Evolutionary conservation across 2,888 invertebrate species (phyloP), one percentile per base, ranked within the genome.

Genomic region (Hoplodrina ambigua): DNA sequence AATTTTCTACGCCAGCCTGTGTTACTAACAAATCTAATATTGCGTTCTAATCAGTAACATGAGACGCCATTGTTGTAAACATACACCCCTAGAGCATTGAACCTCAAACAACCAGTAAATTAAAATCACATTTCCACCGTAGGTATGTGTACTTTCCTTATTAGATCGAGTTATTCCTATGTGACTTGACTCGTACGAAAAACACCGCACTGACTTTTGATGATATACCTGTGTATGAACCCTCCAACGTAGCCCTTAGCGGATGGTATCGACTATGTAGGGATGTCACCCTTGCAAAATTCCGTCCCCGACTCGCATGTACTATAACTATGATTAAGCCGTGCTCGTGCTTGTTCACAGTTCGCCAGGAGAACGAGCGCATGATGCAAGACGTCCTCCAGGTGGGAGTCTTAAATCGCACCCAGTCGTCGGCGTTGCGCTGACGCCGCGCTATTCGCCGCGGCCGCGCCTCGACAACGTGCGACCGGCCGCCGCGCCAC

Each of bases 281-380:
- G 81, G 83, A 73, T 73, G 65, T 72, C 84, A 65, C 81, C 85
- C 83, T 73, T 75, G 87, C 88, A 87, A 88, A n/a, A 78, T 61
- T 87, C 89, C 87, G 63, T 68, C 84, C 82, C 68, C 62, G 57
- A 67, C 41, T 60, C 30, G 55, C 49, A 60, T 78, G 56, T 78
- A 73, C 65, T 62, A 75, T 80, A 72, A 87, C 85, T 78, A 89
- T 89, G 92, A 88, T 94, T 93, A 93, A 94, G 93, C 92, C 50
- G 74, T 70, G 83, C 81, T 75, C 72, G 76, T 90, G 80, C 87
- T 96, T 94, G 95, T 94, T 96, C 97, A 85, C 97, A 98, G 98
- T 98, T 93, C 98, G 98, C 87, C 98, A 97, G 96, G 98, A 98
- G 96, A 98, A 98, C 96, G 98, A 98, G 96, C 98, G 98, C 94